Percentiles rank a stretch among this genome's conserved stretches.
Conservation (phyloP, 1,140 invertebrate species). For the Maniola jurtina region DNA sequence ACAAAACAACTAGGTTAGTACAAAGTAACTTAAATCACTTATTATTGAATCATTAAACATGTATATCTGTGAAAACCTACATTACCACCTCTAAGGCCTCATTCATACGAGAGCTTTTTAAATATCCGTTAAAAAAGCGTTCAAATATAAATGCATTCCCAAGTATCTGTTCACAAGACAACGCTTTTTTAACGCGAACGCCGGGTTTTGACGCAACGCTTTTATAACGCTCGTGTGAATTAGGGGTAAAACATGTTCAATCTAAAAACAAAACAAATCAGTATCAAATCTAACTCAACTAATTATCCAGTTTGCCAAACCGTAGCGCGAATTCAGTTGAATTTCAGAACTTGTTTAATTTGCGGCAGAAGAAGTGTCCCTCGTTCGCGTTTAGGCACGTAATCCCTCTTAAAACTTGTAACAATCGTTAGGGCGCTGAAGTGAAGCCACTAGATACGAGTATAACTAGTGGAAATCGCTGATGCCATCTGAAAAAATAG, state of each 20-base stretch:
- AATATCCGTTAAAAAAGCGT: too few relatives aligned
- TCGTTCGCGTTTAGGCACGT: slow-evolving; percentile 65
- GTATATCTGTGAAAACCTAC: too few relatives aligned
- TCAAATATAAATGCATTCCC: too few relatives aligned
- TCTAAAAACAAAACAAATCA: slow-evolving; percentile 18
- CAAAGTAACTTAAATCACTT: too few relatives aligned
- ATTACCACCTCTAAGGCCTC: too few relatives aligned
- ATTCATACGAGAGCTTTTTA: too few relatives aligned
- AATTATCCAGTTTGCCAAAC: slow-evolving; percentile 60
- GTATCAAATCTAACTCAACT: slow-evolving; percentile 47
- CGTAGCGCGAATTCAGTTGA: slow-evolving; percentile 34
- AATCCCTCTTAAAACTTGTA: slow-evolving; percentile 59
- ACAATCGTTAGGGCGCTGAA: slow-evolving; percentile 45
- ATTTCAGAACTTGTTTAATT: slow-evolving; percentile 72
- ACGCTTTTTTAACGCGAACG: too few relatives aligned
- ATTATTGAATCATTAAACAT: too few relatives aligned
- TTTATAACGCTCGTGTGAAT: too few relatives aligned
- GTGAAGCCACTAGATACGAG: slow-evolving; percentile 15
- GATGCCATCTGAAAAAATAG: slow-evolving; percentile 9
- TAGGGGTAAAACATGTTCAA: slow-evolving; percentile 38
- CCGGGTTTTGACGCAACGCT: too few relatives aligned
- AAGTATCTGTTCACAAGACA: too few relatives aligned
- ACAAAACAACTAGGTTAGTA: too few relatives aligned
- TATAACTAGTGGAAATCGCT: slow-evolving; percentile 13
- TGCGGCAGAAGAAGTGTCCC: slow-evolving; percentile 65